Base-by-base conservation (phyloP, 2,888 invertebrate genomes). In the Drosophila meridiana region DNA sequence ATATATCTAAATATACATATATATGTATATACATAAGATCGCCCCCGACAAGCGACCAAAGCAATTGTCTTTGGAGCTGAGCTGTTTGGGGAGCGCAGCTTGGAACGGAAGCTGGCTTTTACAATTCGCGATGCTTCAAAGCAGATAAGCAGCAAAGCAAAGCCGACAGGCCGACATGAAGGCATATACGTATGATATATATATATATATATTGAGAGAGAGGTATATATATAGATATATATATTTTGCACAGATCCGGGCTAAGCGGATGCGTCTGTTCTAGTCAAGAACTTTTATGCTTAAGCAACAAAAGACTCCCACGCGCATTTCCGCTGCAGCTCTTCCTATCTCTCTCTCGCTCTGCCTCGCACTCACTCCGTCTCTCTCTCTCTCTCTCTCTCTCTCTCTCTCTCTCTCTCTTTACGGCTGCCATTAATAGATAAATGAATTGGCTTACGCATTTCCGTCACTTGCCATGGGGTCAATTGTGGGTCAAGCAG, bases 361-460 rank as follows among this genome's bases (percentile, higher is more conserved):
- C 30, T 20, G 20, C 20, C 20, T 20, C 20, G 20, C 20, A 20
- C 20, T 20, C 20, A 20, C 20, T 8, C 13, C 7, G 28, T 30
- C 28, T 20, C 14, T n/a, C 67, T 52, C 67, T 63, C 66, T 40
- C 70, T 57, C 77, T 4, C 28, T 30, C 36, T 38, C 20, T 32
- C 43, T n/a, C 30, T 26, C 47, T n/a, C 20, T 56, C 76, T 4
- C 26, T 45, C n/a, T 47, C 20, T 26, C 45, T 30, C 26, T 34
- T 69, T 36, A 70, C 45, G 43, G 42, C 62, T 47, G 30, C 50
- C 70, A 78, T 87, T 82, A 82, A 78, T 89, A 89, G 89, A 89
- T 80, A 76, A 78, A 82, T 77, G 87, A 73, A 82, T 84, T 73
- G 85, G 75, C 48, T 73, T 84, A 87, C 82, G 87, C 87, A 87